Conservation (phyloP, 2,797 vertebrate genomes). For the Morus bassanus region DNA sequence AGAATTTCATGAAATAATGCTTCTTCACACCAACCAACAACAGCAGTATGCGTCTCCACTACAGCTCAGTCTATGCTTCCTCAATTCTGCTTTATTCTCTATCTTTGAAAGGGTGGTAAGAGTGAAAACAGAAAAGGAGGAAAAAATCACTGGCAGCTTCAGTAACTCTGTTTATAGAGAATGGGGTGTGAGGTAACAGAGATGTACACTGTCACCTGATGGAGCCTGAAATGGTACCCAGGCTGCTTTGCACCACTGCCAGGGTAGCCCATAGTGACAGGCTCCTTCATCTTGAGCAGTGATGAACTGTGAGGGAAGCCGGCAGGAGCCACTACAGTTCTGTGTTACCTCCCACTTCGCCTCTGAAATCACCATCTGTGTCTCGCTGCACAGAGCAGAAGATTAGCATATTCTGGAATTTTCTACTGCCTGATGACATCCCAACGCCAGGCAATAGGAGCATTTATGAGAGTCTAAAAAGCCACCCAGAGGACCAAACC, state of each 20-base stretch:
- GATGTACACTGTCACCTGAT: too few relatives aligned
- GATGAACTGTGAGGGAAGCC: rapidly evolving
- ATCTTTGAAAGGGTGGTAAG: background rate
- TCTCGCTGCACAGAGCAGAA: background rate
- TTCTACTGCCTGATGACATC: background rate
- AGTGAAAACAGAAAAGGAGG: background rate
- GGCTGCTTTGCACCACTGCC: background rate
- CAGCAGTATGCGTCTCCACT: background rate
- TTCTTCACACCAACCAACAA: background rate
- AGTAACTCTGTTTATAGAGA: background rate
- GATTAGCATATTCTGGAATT: rapidly evolving
- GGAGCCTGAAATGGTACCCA: background rate
- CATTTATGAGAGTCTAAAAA: background rate
- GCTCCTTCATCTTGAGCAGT: background rate
- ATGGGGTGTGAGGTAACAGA: background rate
- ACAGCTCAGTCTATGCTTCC: background rate
- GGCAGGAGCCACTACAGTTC: background rate
- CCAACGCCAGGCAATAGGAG: background rate
- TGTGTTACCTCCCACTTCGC: background rate
- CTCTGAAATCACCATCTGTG: background rate
- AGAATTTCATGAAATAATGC: background rate
- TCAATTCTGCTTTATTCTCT: background rate
- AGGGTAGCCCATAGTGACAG: background rate
- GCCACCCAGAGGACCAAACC: background rate
- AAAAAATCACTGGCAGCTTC: background rate